Evolutionary conservation across 2,113 vertebrate species (phyloP), one percentile per base, ranked within the genome.

Genomic region (Stictonetta naevosa): DNA sequence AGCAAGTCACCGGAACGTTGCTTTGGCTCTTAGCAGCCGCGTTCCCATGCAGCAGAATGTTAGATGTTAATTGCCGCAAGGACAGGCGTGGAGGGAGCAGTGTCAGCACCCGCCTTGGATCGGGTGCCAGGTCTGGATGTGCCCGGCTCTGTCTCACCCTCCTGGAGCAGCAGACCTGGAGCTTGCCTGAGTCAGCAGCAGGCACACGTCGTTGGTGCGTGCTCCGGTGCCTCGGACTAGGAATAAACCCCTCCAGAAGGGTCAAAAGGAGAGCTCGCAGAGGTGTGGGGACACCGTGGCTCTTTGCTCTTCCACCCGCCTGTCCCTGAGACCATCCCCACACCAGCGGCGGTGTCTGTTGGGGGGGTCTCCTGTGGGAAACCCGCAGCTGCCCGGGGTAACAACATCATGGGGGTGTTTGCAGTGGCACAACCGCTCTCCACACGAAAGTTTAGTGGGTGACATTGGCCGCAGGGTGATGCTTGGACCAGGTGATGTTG

Each of bases 361-460:
- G 11, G 0, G 4, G 31, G 21, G 10, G 14, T 48, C 59, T 53
- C 66, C 26, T 23, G 36, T 2, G 28, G 34, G 48, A 48, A 83
- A 42, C n/a, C 55, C 11, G 40, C 55, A 42, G 55, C 48, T 42
- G 14, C 6, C 62, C 9, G 5, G 25, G n/a, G 11, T 53, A 34
- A 10, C 28, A 5, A 6, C 34, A 2, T 0, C 46, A 22, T 3
- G 46, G 46, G 2, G 2, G 16, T 0, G 0, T 22, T 52, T 18
- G 73, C 23, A 36, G 83, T 28, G 40, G 26, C 52, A 12, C 53
- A 12, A 22, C 19, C 22, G 13, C 34, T 36, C 38, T 29, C 60
- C 26, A 1, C 3, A 0, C 13, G 5, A 33, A 29, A 15, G 52
- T 53, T 48, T 21, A 22, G 46, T 11, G 46, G 20, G 20, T 21